Base-by-base conservation (phyloP, 2,888 invertebrate species). In the Octonoba sinensis region DNA sequence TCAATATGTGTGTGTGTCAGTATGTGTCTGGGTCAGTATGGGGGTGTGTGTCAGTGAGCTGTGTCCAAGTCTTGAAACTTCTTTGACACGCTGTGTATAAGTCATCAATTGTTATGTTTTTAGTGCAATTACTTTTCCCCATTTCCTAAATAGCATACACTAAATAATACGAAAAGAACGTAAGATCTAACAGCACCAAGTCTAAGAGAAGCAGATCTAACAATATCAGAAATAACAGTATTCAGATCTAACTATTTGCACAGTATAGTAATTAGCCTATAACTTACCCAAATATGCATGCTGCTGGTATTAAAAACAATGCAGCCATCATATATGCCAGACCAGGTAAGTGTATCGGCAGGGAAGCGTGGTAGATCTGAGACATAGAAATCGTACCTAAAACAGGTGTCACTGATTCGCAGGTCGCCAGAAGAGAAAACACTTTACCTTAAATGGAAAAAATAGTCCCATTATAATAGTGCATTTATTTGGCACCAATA, bases 401-500 rank as follows among this genome's bases (percentile, higher is more conserved):
- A 4, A 83, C 62, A n/a, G 83, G 83, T 12, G 66, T 66, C 24
- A 62, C n/a, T n/a, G 75, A 71, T 47, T 83, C 83, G 20, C 70
- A 83, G 12, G 66, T 75, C 66, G 72, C 83, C 60, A 83, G 22
- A 12, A 83, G 51, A 11, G 79, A 81, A 76, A 83, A 83, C 3
- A 83, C 79, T 27, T 64, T 60, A 8, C 83, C 83, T 83, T n/a
- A 6, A 24, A 57, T 15, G 57, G 18, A 36, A 36, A 13, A 36
- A 46, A n/a, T 16, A 60, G 13, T 12, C 1, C 8, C 11, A 8
- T 36, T 36, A 8, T 11, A 36, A 1, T 1, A 36, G 0, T 11
- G 3, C 1, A 36, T 4, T 36, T n/a, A n/a, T 36, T 36, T 36
- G 36, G 8, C 36, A 8, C 4, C 6, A 36, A 36, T 1, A 36